phyloP scores from a whole-genome alignment of 2,888 invertebrate genomes.

The Marasmarcha lunaedactyla region DNA sequence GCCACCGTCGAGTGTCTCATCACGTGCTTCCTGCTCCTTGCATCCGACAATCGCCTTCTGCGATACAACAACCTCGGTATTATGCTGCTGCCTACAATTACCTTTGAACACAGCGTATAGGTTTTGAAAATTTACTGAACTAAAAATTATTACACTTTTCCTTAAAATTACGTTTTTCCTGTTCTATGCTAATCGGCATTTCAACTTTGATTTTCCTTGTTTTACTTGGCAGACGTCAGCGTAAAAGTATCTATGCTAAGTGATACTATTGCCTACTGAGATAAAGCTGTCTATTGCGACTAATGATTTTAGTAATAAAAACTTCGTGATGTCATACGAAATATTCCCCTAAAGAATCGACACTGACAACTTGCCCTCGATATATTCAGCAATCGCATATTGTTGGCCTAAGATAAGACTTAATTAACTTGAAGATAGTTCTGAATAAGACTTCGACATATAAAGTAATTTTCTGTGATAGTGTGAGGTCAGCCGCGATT shows the following conservation, averaged over 20 bases:
- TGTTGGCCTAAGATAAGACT: too few species aligned
- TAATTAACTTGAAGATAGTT: too few species aligned
- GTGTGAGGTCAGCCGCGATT: constrained; percentile 36
- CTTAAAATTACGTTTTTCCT: too few species aligned
- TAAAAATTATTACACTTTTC: too few species aligned
- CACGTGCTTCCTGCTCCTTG: constrained; percentile 41
- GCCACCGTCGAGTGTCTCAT: constrained; percentile 23
- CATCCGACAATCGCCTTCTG: constrained; percentile 23
- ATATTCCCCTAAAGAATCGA: constrained; percentile 20
- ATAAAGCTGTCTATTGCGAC: constrained; percentile 15
- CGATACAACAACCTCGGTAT: constrained; percentile 33
- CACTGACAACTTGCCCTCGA: neutral
- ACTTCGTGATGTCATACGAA: constrained; percentile 25
- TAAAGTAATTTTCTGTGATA: constrained; percentile 10
- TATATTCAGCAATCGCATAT: too few species aligned
- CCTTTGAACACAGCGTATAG: too few species aligned
- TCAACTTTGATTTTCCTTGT: neutral
- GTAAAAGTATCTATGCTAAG: constrained; percentile 11
- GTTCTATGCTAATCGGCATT: too few species aligned
- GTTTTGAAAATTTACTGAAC: too few species aligned
- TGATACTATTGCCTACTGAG: constrained; percentile 14
- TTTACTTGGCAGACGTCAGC: constrained; percentile 3
- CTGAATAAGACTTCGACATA: too few species aligned
- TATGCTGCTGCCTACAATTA: constrained; percentile 13
- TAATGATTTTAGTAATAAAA: constrained; percentile 26